Evolutionary conservation across 1,140 invertebrate species (phyloP).

Genomic region (Pseudobourletiella spinata): DNA sequence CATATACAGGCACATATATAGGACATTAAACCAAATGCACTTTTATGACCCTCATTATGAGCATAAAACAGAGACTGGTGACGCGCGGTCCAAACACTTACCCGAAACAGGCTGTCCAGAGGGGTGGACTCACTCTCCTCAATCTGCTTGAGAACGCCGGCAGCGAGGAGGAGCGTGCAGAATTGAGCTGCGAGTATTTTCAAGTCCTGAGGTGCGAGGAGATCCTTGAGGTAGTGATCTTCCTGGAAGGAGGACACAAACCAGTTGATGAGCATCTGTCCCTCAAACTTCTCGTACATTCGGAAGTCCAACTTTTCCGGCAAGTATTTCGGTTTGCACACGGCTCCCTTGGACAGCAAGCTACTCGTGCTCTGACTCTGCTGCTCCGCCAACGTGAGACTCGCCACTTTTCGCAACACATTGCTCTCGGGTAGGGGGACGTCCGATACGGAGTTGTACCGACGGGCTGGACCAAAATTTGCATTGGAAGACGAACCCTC

Average conservation of each 20-base stretch:
- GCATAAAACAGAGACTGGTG: too few relatives aligned
- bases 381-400: constrained; percentile 53
- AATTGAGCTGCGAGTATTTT: constrained; percentile 67
- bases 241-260: constrained; percentile 67
- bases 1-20: too few relatives aligned
- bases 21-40: too few relatives aligned
- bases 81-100: too few relatives aligned
- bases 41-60: too few relatives aligned
- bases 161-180: constrained; percentile 78
- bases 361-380: constrained; percentile 50
- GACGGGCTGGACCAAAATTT: constrained; percentile 29
- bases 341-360: constrained; percentile 50
- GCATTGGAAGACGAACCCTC: not conserved
- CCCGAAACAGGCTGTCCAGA: constrained; percentile 62
- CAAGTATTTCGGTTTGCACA: constrained; percentile 61
- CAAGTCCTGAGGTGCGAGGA: constrained; percentile 59
- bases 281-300: constrained; percentile 80
- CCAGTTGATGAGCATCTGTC: constrained; percentile 84
- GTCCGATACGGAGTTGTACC: constrained; percentile 45
- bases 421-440: constrained; percentile 49
- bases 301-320: constrained; percentile 75
- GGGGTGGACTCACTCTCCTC: constrained; percentile 54
- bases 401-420: constrained; percentile 71
- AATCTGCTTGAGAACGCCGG: constrained; percentile 70
- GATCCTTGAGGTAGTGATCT: constrained; percentile 52